phyloP scores from a whole-genome alignment of 2,113 vertebrate species.

The Hypocryptadius cinnamomeus region DNA sequence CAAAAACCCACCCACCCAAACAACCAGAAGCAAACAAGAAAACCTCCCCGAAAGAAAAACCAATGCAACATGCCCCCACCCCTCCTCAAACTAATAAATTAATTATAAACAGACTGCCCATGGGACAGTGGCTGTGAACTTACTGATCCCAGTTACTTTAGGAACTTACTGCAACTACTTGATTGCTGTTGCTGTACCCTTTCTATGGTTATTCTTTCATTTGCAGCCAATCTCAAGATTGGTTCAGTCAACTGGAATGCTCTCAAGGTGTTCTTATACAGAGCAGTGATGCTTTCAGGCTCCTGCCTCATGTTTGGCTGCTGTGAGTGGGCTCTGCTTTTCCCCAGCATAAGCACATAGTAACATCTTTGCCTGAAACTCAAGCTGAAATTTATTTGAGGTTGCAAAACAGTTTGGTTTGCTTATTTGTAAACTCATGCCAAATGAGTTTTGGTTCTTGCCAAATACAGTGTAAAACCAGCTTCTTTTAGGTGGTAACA shows the following conservation, averaged over 20 bases:
- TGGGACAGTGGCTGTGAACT: not conserved
- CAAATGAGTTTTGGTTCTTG: not conserved
- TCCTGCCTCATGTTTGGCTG: not conserved
- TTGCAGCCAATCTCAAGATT: not conserved
- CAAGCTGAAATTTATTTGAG: constrained; percentile 1
- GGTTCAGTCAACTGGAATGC: constrained; percentile 1
- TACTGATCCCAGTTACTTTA: not conserved
- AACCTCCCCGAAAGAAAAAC: not conserved
- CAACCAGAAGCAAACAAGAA: not conserved
- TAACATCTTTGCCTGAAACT: not conserved
- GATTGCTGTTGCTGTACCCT: not conserved
- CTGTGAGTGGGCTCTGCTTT: not conserved
- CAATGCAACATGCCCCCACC: accelerated
- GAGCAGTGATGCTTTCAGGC: not conserved
- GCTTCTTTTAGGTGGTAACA: not conserved
- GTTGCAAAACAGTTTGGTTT: constrained; percentile 16
- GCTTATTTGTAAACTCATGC: constrained; percentile 22
- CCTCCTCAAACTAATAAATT: not conserved
- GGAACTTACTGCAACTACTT: not conserved
- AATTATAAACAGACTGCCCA: not conserved
- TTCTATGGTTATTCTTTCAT: not conserved
- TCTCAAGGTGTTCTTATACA: not conserved
- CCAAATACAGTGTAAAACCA: constrained; percentile 2
- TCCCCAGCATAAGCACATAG: not conserved
- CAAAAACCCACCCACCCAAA: not conserved